Percentiles rank a stretch among this genome's conserved stretches.
Conservation (phyloP, 1,140 invertebrate species). For the Atta colombica region DNA sequence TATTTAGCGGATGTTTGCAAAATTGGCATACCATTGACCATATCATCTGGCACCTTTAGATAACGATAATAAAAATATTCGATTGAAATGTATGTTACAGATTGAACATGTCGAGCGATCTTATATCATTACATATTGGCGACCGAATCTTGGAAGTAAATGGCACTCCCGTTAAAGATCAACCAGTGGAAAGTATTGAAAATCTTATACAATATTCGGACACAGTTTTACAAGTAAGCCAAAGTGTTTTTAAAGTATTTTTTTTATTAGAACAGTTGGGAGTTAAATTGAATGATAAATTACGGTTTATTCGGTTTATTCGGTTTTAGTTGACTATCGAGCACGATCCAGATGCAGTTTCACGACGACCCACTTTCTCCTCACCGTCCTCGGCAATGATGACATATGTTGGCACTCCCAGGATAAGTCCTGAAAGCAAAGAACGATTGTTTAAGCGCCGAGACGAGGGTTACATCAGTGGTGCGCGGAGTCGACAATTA, state of each 20-base stretch:
- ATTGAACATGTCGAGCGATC: conserved; percentile 92
- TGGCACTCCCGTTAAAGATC: conserved; percentile 94
- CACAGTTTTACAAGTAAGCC: conserved; percentile 90
- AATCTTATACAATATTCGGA: conserved; percentile 91
- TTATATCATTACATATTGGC: conserved; percentile 95
- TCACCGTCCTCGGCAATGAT: conserved; percentile 82
- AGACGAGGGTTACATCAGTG: conserved; percentile 89
- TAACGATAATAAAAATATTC: conserved; percentile 35
- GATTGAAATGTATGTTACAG: conserved; percentile 86
- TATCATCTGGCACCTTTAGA: too few species aligned
- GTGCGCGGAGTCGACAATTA: conserved; percentile 87
- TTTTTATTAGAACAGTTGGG: not conserved
- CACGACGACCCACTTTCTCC: conserved; percentile 84
- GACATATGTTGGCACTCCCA: conserved; percentile 82
- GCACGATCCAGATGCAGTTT: conserved; percentile 93
- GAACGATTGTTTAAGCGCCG: conserved; percentile 90
- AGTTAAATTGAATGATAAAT: conserved; percentile 17
- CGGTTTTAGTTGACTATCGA: conserved; percentile 92
- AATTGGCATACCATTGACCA: too few species aligned
- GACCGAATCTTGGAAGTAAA: conserved; percentile 97
- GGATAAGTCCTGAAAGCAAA: conserved; percentile 86
- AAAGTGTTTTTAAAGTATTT: conserved; percentile 31
- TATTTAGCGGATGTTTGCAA: too few species aligned
- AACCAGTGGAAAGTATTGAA: conserved; percentile 92
- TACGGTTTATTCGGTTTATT: not conserved